A percentile compares a stretch with the other conserved stretches of the same genome.
Evolutionary conservation across 2,113 vertebrate genomes (phyloP).

Genomic region (Thamnaconus septentrionalis): DNA sequence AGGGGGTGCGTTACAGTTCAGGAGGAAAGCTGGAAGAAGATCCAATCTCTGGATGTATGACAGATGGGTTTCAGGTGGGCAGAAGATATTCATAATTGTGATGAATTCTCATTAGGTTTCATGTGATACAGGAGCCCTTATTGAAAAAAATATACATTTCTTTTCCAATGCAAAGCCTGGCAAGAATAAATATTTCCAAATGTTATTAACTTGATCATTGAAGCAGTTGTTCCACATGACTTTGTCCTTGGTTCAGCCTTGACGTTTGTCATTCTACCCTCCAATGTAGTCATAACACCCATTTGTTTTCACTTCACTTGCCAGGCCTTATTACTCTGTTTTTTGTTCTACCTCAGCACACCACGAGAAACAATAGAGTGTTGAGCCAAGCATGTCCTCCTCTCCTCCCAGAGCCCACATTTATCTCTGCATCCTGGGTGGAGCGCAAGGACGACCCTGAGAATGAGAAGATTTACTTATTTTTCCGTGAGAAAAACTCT

Average conservation of each 20-base stretch:
- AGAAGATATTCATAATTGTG: not conserved
- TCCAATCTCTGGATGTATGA: constrained; percentile 73
- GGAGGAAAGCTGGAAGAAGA: constrained; percentile 64
- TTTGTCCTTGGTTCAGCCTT: not conserved
- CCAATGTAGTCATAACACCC: too few relatives aligned
- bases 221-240: not conserved
- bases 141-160: not conserved
- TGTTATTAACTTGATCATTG: too few relatives aligned
- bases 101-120: not conserved
- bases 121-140: not conserved
- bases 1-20: constrained; percentile 71
- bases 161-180: too few relatives aligned
- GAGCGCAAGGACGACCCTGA: constrained; percentile 72
- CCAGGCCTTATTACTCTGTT: too few relatives aligned
- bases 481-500: constrained; percentile 89
- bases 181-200: too few relatives aligned
- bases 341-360: too few relatives aligned
- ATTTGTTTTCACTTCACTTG: too few relatives aligned
- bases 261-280: too few relatives aligned
- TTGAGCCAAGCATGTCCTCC: too few relatives aligned
- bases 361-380: too few relatives aligned
- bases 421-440: constrained; percentile 82
- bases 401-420: constrained; percentile 82
- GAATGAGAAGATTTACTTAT: constrained; percentile 89
- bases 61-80: constrained; percentile 71